Evolutionary conservation across 2,113 vertebrate genomes (phyloP), one percentile per base, ranked within the genome.

Genomic region (Aspiorhynchus laticeps): DNA sequence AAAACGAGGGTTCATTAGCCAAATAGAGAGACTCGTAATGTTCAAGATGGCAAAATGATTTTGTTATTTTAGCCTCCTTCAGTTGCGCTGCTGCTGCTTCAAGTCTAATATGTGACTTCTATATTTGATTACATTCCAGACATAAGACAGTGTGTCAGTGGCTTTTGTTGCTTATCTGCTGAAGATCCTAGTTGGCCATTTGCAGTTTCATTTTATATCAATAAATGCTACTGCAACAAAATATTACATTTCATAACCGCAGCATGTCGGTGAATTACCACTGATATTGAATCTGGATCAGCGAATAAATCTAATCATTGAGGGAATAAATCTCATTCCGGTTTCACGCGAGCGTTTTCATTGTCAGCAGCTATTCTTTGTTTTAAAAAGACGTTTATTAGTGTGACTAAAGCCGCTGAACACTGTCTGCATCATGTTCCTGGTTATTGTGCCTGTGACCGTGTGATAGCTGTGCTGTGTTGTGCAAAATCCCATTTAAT

Each of bases 391-490:
- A 61, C 59, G 80, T 85, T 69, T 90, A 88, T 90, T 88, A 89
- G 90, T 26, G 56, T 88, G 89, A 89, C 80, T 76, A 86, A 93
- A 89, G 87, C 89, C 90, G 90, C 86, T 86, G 84, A 87, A 63
- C 90, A 53, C 85, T 83, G 83, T 74, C 89, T 85, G 59, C 74
- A 84, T 95, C 91, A 91, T 91, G 89, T 90, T 89, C 89, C 91
- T 94, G 92, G 90, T 93, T 91, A 88, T 94, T 90, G 93, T 94
- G 92, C 90, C 94, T 94, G 93, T 95, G 91, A 89, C 89, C 92
- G 84, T 92, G 93, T 95, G 88, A 91, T 94, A 91, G 90, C 93
- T 91, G 94, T 95, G 89, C 89, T 91, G 93, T 94, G 90, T 93
- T 93, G 93, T 92, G 91, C 92, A 90, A 91, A 88, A 86, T 90